Conservation (phyloP, 2,888 invertebrate genomes). For the Prosapia bicincta region DNA sequence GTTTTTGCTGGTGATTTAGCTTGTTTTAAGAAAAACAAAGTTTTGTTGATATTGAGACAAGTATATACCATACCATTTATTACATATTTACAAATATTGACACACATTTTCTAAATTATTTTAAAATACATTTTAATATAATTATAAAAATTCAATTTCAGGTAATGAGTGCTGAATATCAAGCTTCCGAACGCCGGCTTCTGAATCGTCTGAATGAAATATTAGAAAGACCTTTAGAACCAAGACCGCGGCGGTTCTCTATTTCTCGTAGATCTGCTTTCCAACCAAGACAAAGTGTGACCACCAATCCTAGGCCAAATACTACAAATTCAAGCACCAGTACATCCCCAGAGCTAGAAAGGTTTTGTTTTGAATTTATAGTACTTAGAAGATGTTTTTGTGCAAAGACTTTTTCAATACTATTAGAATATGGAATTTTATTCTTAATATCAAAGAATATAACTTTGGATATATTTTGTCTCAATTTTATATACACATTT, state of each 20-base stretch:
- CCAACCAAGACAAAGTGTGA: constrained; percentile 42
- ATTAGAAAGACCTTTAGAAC: constrained; percentile 28
- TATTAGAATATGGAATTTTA: not conserved
- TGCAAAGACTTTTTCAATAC: constrained; percentile 45
- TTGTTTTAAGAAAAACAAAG: no score
- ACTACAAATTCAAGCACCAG: constrained; percentile 43
- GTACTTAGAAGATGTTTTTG: constrained; percentile 44
- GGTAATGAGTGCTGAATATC: constrained; percentile 32
- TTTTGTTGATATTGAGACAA: no score
- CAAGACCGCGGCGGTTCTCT: constrained; percentile 29
- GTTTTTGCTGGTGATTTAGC: no score
- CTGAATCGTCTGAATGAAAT: constrained; percentile 32
- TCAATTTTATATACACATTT: no score
- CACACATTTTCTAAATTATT: no score
- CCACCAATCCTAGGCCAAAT: constrained; percentile 28
- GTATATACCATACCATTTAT: no score
- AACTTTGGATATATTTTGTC: no score
- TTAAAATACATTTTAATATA: no score
- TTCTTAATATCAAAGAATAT: no score
- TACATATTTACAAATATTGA: no score
- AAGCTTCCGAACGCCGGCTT: constrained; percentile 32
- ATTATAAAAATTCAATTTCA: no score
- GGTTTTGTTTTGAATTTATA: constrained; percentile 42
- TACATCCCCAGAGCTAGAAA: constrained; percentile 48
- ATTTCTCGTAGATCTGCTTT: constrained; percentile 43